Conservation (phyloP, 2,113 vertebrate genomes). For the Ictalurus furcatus region DNA sequence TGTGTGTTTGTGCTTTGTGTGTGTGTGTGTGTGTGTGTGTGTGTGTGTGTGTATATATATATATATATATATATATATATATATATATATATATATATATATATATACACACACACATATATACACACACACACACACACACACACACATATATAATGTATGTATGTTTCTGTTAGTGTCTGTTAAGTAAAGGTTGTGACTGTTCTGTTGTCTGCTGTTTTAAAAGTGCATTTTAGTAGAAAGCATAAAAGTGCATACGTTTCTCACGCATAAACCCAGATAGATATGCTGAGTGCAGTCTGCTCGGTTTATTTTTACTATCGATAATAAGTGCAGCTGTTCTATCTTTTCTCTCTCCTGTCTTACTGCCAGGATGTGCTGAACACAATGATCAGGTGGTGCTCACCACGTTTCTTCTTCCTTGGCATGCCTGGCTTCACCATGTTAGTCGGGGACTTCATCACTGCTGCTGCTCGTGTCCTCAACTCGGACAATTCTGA, state of each 20-base stretch:
- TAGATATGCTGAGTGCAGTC: neutral
- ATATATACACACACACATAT: no score
- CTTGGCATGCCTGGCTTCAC: conserved; percentile 93
- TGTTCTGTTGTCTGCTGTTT: neutral
- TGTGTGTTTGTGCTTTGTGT: conserved; percentile 24
- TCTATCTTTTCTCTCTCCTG: conserved; percentile 48
- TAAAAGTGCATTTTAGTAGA: neutral
- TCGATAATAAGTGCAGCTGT: neutral
- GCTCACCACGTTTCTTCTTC: conserved; percentile 92
- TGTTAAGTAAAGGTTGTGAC: neutral
- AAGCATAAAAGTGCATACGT: neutral
- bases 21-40: conserved; percentile 5
- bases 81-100: no score
- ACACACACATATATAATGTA: no score
- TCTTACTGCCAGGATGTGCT: conserved; percentile 82
- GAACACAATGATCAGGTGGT: conserved; percentile 88
- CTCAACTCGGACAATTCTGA: conserved; percentile 79
- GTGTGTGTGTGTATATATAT: neutral
- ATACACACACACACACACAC: no score
- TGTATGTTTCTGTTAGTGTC: neutral
- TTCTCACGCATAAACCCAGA: neutral
- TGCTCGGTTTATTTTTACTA: neutral
- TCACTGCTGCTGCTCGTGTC: conserved; percentile 81
- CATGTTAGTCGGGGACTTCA: conserved; percentile 90
- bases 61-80: no score